Evolutionary conservation across 2,113 vertebrate species (phyloP).

Genomic region (Piprites chloris): DNA sequence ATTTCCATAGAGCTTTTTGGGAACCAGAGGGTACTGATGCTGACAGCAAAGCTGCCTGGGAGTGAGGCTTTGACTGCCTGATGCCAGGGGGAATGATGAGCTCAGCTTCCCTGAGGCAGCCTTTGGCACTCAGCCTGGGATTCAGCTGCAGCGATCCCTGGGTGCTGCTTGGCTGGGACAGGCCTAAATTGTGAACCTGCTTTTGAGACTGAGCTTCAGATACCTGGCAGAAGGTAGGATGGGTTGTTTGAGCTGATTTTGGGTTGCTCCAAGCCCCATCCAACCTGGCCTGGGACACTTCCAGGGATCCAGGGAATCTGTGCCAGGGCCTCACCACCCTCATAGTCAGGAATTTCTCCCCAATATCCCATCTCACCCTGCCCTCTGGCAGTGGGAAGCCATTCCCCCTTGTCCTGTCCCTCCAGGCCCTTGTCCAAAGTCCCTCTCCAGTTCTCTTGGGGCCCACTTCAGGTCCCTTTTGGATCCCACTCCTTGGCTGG

Average conservation of each 20-base stretch:
- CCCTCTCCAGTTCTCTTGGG: background rate
- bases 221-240: background rate
- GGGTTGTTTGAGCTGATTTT: background rate
- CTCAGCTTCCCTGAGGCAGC: background rate
- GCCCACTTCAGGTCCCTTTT: background rate
- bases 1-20: background rate
- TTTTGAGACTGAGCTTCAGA: background rate
- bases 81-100: background rate
- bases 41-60: background rate
- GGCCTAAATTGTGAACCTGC: background rate
- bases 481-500: rapidly evolving
- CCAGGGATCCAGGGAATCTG: background rate
- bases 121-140: background rate
- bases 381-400: background rate
- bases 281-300: rapidly evolving
- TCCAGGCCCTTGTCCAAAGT: background rate
- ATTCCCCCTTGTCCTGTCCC: background rate
- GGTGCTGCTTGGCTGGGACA: background rate
- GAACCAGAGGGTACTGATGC: background rate
- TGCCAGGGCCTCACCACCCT: background rate
- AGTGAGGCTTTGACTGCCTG: background rate
- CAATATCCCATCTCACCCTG: rapidly evolving
- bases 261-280: background rate
- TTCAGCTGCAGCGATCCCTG: background rate
- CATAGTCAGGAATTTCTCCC: background rate